A percentile compares a stretch with the other conserved stretches of the same genome.
Evolutionary conservation across 2,113 vertebrate species (phyloP).

Genomic region (Hemiscyllium ocellatum): DNA sequence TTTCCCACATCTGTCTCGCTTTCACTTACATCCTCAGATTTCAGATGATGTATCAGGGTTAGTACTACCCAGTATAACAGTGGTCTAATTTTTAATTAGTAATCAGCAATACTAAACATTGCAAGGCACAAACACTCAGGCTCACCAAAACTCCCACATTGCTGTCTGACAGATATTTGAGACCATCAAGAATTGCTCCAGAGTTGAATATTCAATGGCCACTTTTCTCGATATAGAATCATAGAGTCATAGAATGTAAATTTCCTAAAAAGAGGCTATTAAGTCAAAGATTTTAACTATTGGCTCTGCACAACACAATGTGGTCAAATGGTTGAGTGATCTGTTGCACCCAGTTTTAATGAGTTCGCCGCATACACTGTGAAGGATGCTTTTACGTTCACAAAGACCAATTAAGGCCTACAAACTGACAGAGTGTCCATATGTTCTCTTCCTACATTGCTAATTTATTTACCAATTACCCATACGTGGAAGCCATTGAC

Average conservation of each 20-base stretch:
- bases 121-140: not conserved
- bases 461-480: too few species aligned
- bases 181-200: not conserved
- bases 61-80: not conserved
- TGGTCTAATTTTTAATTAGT: not conserved
- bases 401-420: too few species aligned
- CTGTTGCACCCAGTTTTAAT: too few species aligned
- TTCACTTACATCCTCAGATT: not conserved
- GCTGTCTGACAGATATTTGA: not conserved
- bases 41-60: not conserved
- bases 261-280: too few species aligned
- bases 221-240: not conserved
- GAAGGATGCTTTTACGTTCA: too few species aligned
- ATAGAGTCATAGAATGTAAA: not conserved
- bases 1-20: not conserved
- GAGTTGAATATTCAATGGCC: not conserved
- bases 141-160: not conserved
- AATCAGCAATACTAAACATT: not conserved
- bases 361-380: too few species aligned
- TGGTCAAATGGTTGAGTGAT: too few species aligned
- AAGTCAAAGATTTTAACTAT: too few species aligned
- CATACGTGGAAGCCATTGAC: too few species aligned
- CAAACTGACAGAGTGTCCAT: too few species aligned
- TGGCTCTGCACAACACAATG: too few species aligned
- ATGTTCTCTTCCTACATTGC: too few species aligned